Evolutionary conservation across 2,797 vertebrate species (phyloP).

Genomic region (Gambelia wislizenii): DNA sequence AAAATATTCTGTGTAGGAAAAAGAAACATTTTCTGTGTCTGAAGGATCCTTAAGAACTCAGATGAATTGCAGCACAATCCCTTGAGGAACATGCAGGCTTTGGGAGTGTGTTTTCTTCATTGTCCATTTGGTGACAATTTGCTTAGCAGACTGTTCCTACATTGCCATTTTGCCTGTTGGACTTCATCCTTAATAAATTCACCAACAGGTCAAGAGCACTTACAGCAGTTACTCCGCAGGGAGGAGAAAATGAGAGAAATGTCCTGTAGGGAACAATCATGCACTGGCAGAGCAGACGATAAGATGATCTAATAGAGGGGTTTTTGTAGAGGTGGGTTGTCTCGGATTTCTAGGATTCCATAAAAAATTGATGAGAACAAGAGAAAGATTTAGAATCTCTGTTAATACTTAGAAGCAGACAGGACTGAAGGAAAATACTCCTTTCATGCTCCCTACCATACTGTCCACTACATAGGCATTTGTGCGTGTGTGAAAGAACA

Average conservation of each 20-base stretch:
- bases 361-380: conserved; percentile 26
- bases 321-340: not conserved
- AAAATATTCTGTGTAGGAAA: not conserved
- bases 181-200: conserved; percentile 15
- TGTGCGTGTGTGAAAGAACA: not conserved
- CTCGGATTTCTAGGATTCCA: not conserved
- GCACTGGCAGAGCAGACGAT: not conserved
- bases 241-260: conserved; percentile 21
- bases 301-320: not conserved
- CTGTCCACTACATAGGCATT: not conserved
- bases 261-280: conserved; percentile 14
- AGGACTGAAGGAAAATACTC: not conserved
- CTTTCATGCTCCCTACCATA: not conserved
- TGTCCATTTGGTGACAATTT: not conserved
- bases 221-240: not conserved
- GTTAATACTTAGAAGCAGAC: not conserved
- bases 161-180: not conserved
- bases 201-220: not conserved
- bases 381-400: conserved; percentile 15
- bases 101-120: not conserved
- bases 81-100: not conserved
- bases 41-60: not conserved
- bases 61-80: not conserved
- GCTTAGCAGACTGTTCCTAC: not conserved
- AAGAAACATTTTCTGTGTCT: not conserved